Conservation (phyloP, 2,113 vertebrate species). For the Nothocercus nigrocapillus region DNA sequence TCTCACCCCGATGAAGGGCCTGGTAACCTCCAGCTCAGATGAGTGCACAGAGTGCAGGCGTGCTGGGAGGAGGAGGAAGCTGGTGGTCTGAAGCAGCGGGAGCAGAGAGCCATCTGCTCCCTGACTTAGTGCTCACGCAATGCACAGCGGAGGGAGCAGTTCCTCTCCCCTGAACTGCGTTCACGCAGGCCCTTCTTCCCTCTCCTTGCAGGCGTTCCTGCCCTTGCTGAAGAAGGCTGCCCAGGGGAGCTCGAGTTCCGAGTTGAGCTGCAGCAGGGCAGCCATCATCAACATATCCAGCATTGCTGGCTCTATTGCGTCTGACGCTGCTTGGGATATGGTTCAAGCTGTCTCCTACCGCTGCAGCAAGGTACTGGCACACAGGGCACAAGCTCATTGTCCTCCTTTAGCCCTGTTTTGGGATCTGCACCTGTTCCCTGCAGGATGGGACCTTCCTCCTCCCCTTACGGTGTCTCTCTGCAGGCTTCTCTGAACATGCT, state of each 20-base stretch:
- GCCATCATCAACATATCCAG: constrained; percentile 64
- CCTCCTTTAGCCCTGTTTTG: accelerated
- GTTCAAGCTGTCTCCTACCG: neutral
- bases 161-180: neutral
- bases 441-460: neutral
- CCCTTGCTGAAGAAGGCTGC: constrained; percentile 49
- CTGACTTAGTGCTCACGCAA: no score
- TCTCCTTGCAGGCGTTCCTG: neutral
- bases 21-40: no score
- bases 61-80: neutral
- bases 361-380: constrained; percentile 42
- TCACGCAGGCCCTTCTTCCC: accelerated
- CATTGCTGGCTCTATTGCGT: constrained; percentile 19
- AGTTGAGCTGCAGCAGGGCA: constrained; percentile 24
- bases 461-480: neutral
- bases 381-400: neutral
- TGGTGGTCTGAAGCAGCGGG: accelerated
- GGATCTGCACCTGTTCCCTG: neutral
- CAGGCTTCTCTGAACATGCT: constrained; percentile 59
- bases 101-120: neutral
- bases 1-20: no score
- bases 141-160: neutral
- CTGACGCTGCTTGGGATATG: neutral
- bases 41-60: no score
- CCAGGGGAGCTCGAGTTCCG: neutral